Conservation (phyloP, 2,113 vertebrate genomes). For the Gobio gobio region DNA sequence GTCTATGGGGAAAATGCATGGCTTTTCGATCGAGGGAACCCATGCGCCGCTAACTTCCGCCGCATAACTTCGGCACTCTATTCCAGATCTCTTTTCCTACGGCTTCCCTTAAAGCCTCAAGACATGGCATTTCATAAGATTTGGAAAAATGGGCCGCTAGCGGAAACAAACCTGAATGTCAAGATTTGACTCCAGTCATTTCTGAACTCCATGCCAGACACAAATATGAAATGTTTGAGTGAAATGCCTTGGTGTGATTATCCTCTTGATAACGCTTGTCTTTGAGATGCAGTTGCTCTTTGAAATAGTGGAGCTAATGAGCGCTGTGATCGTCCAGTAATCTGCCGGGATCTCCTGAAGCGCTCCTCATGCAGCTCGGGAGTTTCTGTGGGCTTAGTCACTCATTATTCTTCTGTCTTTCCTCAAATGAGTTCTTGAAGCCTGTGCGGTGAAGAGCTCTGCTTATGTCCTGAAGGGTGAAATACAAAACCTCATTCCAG, state of each 20-base stretch:
- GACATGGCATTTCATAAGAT: neutral
- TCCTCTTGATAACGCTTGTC: conserved; percentile 10
- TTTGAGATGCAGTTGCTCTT: conserved; percentile 18
- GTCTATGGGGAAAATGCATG: too few relatives aligned
- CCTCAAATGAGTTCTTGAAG: conserved; percentile 67
- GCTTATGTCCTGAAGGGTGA: conserved; percentile 25
- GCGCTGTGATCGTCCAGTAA: conserved; percentile 25
- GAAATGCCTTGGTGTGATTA: neutral
- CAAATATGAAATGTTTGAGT: neutral
- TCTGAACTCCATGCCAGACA: neutral
- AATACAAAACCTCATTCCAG: neutral
- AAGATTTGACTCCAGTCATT: neutral
- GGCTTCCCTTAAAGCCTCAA: neutral
- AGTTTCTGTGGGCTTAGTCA: conserved; percentile 51
- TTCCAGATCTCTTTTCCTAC: neutral
- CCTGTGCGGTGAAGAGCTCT: conserved; percentile 8
- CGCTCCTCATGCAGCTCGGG: conserved; percentile 24
- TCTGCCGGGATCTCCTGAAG: conserved; percentile 31
- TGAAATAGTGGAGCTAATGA: conserved; percentile 38
- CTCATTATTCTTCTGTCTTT: conserved; percentile 65
- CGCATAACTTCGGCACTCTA: too few relatives aligned
- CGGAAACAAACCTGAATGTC: neutral
- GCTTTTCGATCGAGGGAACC: too few relatives aligned
- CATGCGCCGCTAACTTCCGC: too few relatives aligned
- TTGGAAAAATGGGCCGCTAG: neutral